These are phyloP conservation scores for Drosophila histrio DNA, from an alignment of 2,888 invertebrate species.

Conservation along the genomic window DNA sequence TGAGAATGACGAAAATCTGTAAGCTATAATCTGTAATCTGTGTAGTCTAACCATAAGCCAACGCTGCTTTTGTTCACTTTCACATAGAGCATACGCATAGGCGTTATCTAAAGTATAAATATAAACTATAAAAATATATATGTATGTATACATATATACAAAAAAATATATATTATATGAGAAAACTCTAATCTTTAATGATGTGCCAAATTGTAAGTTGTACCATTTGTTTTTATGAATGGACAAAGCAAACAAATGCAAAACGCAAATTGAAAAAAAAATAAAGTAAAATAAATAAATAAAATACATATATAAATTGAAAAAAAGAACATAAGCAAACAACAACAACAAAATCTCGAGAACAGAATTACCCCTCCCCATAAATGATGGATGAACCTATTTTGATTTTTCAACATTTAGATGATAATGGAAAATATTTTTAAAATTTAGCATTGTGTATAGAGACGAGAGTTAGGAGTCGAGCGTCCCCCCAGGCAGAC, in stretches of 20 bases:
- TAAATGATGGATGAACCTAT: constrained; percentile 34
- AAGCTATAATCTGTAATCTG: constrained; percentile 62
- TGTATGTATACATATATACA: constrained; percentile 20
- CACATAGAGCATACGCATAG: constrained; percentile 71
- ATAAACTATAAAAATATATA: constrained; percentile 48
- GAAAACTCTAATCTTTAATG: constrained; percentile 78
- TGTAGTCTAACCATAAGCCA: constrained; percentile 72
- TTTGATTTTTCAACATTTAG: constrained; percentile 62
- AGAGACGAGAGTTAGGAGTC: constrained; percentile 50
- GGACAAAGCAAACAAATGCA: constrained; percentile 64
- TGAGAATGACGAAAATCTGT: constrained; percentile 38
- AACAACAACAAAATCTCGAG: constrained; percentile 8
- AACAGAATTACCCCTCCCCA: constrained; percentile 37
- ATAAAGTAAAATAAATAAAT: constrained; percentile 32
- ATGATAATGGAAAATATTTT: constrained; percentile 73
- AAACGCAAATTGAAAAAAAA: constrained; percentile 70
- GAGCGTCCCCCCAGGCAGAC: constrained; percentile 43
- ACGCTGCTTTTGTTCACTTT: constrained; percentile 78
- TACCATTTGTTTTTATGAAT: constrained; percentile 80
- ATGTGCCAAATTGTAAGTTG: constrained; percentile 84
- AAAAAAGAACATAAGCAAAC: constrained; percentile 13
- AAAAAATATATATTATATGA: constrained; percentile 50
- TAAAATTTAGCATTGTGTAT: constrained; percentile 78
- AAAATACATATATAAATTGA: constrained; percentile 45
- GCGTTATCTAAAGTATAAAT: constrained; percentile 71